A percentile compares a stretch with the other conserved stretches of the same genome.
These are phyloP conservation scores for Myiopsitta monachus DNA, from an alignment of 2,113 vertebrate species.

Conservation along the genomic window DNA sequence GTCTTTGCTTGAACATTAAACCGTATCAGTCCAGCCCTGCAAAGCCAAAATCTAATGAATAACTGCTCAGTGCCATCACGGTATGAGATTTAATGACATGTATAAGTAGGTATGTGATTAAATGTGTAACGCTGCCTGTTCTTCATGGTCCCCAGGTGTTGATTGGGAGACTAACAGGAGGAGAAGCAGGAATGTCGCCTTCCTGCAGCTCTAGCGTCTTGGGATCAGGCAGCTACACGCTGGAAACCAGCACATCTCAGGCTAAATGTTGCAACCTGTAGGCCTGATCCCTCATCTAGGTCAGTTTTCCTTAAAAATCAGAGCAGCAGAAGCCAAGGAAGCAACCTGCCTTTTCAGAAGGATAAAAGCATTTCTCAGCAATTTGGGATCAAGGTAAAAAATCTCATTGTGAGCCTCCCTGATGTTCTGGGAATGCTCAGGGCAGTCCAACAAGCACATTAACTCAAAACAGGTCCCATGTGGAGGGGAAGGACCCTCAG, in stretches of 20 bases:
- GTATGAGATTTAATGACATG: fast-evolving
- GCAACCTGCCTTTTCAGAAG: neutral
- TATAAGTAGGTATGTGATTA: fast-evolving
- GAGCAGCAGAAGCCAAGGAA: neutral
- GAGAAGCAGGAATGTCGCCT: neutral
- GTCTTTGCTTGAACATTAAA: neutral
- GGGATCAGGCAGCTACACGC: fast-evolving
- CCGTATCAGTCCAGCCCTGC: neutral
- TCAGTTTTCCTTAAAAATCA: neutral
- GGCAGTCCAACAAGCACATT: neutral
- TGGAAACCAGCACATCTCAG: neutral
- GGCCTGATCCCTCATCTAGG: neutral
- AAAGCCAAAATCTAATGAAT: neutral
- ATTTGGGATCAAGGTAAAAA: neutral
- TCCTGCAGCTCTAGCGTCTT: fast-evolving
- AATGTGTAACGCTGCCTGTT: fast-evolving
- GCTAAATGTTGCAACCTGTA: neutral
- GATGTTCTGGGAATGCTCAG: neutral
- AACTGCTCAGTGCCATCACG: fast-evolving
- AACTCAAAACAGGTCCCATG: neutral
- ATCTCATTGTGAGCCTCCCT: neutral
- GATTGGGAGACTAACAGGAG: fast-evolving
- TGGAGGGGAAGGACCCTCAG: neutral
- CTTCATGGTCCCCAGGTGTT: fast-evolving
- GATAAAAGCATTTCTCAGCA: neutral